Evolutionary conservation across 1,140 invertebrate genomes (phyloP), one percentile per base, ranked within the genome.

Genomic region (Heliconius melpomene): DNA sequence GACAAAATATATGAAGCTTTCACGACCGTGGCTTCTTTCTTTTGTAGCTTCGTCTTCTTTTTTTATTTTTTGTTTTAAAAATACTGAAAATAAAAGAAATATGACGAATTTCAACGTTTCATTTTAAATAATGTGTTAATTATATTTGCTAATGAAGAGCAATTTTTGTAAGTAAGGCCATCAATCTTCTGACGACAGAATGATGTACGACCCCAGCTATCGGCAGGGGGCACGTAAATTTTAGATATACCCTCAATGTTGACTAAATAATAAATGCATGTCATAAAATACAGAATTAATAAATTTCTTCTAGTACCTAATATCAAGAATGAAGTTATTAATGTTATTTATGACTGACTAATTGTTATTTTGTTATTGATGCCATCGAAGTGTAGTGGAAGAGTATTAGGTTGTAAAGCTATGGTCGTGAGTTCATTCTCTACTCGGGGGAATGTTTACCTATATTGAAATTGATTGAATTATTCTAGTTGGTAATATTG

Each of bases 131-230:
- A 26, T 66, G 66, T 81, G 82, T 82, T 83, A 82, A 83, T 83
- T 83, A 83, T 81, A 82, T 80, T 84, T 84, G 78, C 82, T 88
- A 86, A 88, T 88, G 87, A 88, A 88, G 81, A 83, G 81, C 83
- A 87, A 86, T n/a, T 89, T 81, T 88, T 86, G 83, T 83, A 84
- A 84, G 80, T 85, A 82, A 76, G 79, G 83, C 80, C 83, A 89
- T 88, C 84, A 88, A 87, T 88, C 85, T 85, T 83, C 73, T 38
- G 73, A 75, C 72, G 76, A 70, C 76, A 78, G 75, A 54, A 79
- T 87, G 85, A 87, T 87, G 84, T 86, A 89, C 88, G 86, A 84
- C 78, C 77, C 71, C 72, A 60, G 76, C 80, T 76, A 86, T 84
- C 82, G 85, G 84, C 80, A 83, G 60, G 60, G 79, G 76, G 83